Evolutionary conservation across 2,888 invertebrate species (phyloP), one percentile per base, ranked within the genome.

Genomic region (Cheilosia scutellata): DNA sequence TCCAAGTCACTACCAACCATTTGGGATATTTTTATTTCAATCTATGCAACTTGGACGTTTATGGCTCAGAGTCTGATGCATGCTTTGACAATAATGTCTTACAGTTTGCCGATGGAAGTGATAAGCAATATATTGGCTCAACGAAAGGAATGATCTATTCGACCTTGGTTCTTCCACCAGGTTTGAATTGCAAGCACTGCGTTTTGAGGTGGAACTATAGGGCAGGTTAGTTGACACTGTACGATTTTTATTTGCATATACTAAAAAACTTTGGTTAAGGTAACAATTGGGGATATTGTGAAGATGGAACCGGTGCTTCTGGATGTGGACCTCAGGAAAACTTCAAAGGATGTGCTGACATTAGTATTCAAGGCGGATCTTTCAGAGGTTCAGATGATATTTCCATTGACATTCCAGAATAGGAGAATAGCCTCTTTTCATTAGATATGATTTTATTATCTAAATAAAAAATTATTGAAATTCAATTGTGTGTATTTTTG

Each of bases 171-270:
- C 90, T 94, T 13, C 94, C 94, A 0, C 27, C 88, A 2, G 90
- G 90, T 3, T 63, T 94, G 16, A 92, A 89, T n/a, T 94, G 94
- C 88, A 87, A 92, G 0, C 93, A 93, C 53, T 94, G 94, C 88
- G 93, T 94, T 0, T 88, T 95, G 2, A 93, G 94, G 74, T 94
- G 94, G 94, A 93, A 93, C 42, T 94, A 94, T 87, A 89, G 89
- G 2, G 91, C 92, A 20, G 94, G 93, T 90, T 91, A 92, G 75
- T 47, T 47, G 1, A 25, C 1, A 5, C 2, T 31, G 9, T 5
- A 20, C 4, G 29, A 1, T 9, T n/a, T 16, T 44, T 4, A 13
- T 5, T 55, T 31, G 29, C 4, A 2, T 29, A 13, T 55, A 31
- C 2, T 27, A 5, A 13, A 7, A 74, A 2, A 7, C 13, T 16